phyloP scores from a whole-genome alignment of 2,888 invertebrate genomes.

The Archips crataeganus region DNA sequence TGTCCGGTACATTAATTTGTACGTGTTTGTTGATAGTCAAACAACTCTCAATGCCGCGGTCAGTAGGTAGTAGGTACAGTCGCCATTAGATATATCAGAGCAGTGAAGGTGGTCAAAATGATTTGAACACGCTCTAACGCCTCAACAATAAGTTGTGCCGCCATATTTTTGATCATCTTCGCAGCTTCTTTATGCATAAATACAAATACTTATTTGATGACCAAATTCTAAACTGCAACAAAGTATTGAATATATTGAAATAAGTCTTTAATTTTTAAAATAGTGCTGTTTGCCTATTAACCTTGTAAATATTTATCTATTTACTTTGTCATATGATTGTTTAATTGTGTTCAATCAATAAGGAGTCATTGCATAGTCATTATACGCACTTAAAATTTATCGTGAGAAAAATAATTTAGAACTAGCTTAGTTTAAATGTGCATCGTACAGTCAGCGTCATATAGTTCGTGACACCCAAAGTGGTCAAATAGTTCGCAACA shows the following conservation, averaged over 20 bases:
- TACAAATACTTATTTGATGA: background rate
- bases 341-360: too few species aligned
- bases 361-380: too few species aligned
- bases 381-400: background rate
- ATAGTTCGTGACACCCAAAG: too few species aligned
- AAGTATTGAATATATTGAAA: background rate
- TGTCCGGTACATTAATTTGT: slow-evolving; percentile 3
- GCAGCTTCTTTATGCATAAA: background rate
- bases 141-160: too few species aligned
- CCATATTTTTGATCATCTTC: too few species aligned
- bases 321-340: too few species aligned
- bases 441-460: too few species aligned
- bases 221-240: background rate
- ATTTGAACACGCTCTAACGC: background rate
- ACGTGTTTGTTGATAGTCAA: background rate
- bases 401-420: background rate
- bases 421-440: background rate
- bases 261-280: too few species aligned
- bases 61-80: background rate
- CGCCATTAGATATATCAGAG: background rate
- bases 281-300: too few species aligned
- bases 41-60: slow-evolving; percentile 1
- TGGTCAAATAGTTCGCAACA: too few species aligned
- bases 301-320: too few species aligned
- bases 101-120: background rate